These are phyloP conservation scores for Drosophila seguyi DNA, from an alignment of 1,140 invertebrate genomes.

Conservation along the genomic window DNA sequence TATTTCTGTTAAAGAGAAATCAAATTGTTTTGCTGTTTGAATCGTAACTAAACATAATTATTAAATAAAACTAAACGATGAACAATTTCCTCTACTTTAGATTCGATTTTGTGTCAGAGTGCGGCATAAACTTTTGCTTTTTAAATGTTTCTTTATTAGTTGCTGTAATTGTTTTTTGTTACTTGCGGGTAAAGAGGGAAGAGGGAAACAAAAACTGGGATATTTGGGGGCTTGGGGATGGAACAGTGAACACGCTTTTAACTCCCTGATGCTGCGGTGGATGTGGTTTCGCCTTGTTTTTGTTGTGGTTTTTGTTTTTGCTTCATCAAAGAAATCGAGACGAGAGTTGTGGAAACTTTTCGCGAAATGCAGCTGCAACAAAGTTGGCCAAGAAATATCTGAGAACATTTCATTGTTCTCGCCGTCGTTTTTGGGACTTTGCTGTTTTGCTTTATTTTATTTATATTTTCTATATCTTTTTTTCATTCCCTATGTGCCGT, in stretches of 20 bases:
- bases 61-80: background rate
- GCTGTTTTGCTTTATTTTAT: constrained; percentile 43
- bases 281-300: constrained; percentile 39
- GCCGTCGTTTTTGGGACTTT: constrained; percentile 29
- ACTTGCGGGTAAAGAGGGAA: background rate
- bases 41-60: background rate
- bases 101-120: constrained; percentile 1
- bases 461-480: constrained; percentile 31
- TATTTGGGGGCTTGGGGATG: constrained; percentile 18
- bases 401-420: constrained; percentile 44
- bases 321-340: constrained; percentile 75
- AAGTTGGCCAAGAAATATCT: constrained; percentile 58
- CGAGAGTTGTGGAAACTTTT: constrained; percentile 63
- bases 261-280: constrained; percentile 45
- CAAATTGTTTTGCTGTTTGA: background rate
- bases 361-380: constrained; percentile 70
- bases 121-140: constrained; percentile 76
- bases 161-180: constrained; percentile 80
- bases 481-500: constrained; percentile 1
- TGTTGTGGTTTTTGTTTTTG: constrained; percentile 44
- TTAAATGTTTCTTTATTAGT: constrained; percentile 84
- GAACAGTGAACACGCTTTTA: constrained; percentile 37
- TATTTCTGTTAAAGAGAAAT: background rate
- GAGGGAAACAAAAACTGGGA: background rate
- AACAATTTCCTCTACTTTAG: too few species aligned